Base-by-base conservation (phyloP, 2,888 invertebrate species). In the Euzophera pinguis region DNA sequence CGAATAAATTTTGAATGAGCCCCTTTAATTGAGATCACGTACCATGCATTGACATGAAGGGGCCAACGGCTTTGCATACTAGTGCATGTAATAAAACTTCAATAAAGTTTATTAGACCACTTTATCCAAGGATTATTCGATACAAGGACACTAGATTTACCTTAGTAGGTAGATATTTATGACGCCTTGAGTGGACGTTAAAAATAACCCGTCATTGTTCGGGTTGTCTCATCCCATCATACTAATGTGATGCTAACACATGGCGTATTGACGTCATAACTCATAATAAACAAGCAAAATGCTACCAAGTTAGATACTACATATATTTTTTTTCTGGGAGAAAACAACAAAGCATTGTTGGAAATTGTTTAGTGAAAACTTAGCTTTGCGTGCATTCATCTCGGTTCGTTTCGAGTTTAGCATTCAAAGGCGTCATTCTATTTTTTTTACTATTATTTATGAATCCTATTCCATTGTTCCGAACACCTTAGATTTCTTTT, bases 221-320 rank as follows among this genome's bases (percentile, higher is more conserved):
- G 29, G 29, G 47, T 14, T 8, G 45, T 22, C 22, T 22, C 22
- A 22, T 43, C 50, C 49, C 52, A 58, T 57, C 55, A 57, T n/a
- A n/a, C n/a, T n/a, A n/a, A n/a, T n/a, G n/a, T n/a, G n/a, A n/a
- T 60, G 60, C 57, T 10, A 60, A 64, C 69, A 65, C 55, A 63
- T 67, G 70, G 65, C 63, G 57, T 51, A 58, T 54, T 74, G 75
- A 78, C 77, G 77, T 78, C 76, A 75, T 54, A 54, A 51, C 53
- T 53, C 58, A 65, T 64, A 65, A 69, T 71, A 67, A 71, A 34
- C 32, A 42, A 50, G 42, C 50, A 17, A 50, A 42, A 50, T 34
- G 32, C 32, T 41, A 34, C 34, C 22, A 39, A 39, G 39, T 39
- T 13, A 38, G 6, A 3, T 14, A n/a, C 38, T 38, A 32, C 34